Evolutionary conservation across 2,888 invertebrate species (phyloP), one percentile per base, ranked within the genome.

Genomic region (Sphecodes monilicornis): DNA sequence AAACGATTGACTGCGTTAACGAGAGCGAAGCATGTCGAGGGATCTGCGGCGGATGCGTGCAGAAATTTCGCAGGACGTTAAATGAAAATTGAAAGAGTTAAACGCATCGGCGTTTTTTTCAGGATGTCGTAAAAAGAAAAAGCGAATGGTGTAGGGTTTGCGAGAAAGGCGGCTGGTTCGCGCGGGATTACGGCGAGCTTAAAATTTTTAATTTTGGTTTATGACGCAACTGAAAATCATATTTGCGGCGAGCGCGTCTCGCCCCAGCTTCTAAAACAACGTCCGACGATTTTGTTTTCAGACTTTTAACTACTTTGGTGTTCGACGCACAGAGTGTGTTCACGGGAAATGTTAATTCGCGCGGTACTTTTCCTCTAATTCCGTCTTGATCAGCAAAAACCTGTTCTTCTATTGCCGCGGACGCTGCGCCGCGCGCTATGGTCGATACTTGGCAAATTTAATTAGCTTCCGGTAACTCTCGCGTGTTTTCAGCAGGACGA

Each of bases 181-280:
- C 68, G 68, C 39, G 1, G 79, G 73, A 85, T 83, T 85, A 83
- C 69, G 76, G 26, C n/a, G 76, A 79, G 79, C 64, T 85, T 83
- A 79, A 83, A 76, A 85, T 74, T 85, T 79, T 85, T 85, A 85
- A 85, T 85, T 85, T 85, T 79, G 50, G 69, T 85, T 85, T 85
- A 85, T 73, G 85, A 84, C 76, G 69, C 43, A 79, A 64, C 43
- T 73, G 73, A 83, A 79, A 79, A 83, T 85, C 76, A 85, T 83
- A 79, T 83, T 84, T 74, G 76, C 76, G 70, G 76, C 74, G 50
- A 3, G 1, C 60, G 60, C 29, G 10, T 32, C 16, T 36, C 16
- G 73, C 26, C 0, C 6, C 1, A 10, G 43, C 26, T 16, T 11
- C 41, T 54, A n/a, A 60, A 81, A 84, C 82, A 77, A 74, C 69